A percentile compares a stretch with the other conserved stretches of the same genome.
phyloP scores from a whole-genome alignment of 1,140 invertebrate species.

The Musca domestica region DNA sequence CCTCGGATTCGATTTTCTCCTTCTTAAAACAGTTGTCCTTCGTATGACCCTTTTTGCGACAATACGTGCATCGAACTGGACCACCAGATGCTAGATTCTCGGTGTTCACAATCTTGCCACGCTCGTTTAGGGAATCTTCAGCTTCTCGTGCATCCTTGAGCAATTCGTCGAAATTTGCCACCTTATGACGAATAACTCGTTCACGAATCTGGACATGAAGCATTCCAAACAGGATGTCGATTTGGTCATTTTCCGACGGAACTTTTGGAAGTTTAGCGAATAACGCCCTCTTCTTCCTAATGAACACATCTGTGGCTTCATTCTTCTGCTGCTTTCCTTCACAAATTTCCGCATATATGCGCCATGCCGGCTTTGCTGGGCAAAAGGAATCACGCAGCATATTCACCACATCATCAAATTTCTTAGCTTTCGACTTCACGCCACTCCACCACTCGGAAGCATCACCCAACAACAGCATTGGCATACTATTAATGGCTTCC shows the following conservation, averaged over 20 bases:
- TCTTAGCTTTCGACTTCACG: not conserved
- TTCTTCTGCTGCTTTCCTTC: constrained; percentile 21
- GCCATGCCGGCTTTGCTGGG: constrained; percentile 23
- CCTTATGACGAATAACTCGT: constrained; percentile 9
- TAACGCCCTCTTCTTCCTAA: constrained; percentile 21
- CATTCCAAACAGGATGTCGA: constrained; percentile 31
- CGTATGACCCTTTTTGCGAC: constrained; percentile 11
- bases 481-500: no score
- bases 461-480: constrained; percentile 25
- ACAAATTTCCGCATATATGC: constrained; percentile 25
- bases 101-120: not conserved
- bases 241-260: constrained; percentile 9
- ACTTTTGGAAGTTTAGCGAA: constrained; percentile 17
- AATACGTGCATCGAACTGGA: not conserved
- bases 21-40: not conserved
- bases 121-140: not conserved
- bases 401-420: constrained; percentile 24
- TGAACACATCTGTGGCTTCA: constrained; percentile 23
- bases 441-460: constrained; percentile 14
- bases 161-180: constrained; percentile 22
- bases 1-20: not conserved
- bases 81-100: no score
- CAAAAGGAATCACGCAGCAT: constrained; percentile 20
- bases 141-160: constrained; percentile 4
- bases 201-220: constrained; percentile 25